These are phyloP conservation scores for Callipepla squamata DNA, from an alignment of 2,113 vertebrate genomes.

Conservation along the genomic window DNA sequence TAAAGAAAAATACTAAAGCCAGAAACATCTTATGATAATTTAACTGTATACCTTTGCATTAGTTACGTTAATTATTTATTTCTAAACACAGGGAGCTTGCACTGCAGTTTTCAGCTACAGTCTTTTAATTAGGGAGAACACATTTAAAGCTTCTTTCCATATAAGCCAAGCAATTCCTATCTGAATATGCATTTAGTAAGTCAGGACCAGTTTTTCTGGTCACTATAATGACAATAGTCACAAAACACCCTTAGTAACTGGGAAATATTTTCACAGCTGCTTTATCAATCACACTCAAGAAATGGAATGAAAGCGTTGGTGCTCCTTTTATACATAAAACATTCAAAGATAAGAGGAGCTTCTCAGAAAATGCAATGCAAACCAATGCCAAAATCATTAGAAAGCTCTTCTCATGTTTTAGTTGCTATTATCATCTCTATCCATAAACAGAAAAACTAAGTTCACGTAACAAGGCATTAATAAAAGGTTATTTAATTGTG, in stretches of 20 bases:
- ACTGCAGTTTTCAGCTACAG: background rate
- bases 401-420: background rate
- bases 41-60: background rate
- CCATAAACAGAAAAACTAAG: background rate
- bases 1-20: background rate
- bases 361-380: background rate
- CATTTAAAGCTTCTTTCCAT: background rate
- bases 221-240: background rate
- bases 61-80: background rate
- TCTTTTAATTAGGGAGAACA: background rate
- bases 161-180: background rate
- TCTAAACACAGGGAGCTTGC: background rate
- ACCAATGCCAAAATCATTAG: background rate
- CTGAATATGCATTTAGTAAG: background rate
- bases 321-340: background rate
- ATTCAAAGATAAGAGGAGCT: background rate
- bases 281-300: background rate
- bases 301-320: background rate
- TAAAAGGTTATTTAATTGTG: background rate
- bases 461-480: background rate
- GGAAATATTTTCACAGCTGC: background rate
- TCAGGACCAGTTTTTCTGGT: background rate
- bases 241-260: background rate
- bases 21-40: background rate
- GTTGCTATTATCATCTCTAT: background rate